Evolutionary conservation across 2,888 invertebrate species (phyloP).

Genomic region (Hirtodrosophila histrioides): DNA sequence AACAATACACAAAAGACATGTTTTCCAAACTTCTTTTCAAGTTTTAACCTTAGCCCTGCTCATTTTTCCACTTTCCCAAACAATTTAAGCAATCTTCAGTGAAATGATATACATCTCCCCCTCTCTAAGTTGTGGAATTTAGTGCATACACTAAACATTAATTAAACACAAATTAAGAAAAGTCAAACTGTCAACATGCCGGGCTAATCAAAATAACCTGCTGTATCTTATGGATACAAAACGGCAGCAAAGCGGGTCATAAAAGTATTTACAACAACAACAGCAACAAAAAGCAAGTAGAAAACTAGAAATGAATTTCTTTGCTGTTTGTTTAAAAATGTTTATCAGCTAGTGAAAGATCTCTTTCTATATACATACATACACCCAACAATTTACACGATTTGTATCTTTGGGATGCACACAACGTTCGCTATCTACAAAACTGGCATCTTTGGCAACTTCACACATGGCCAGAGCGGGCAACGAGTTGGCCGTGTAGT

Average conservation of each 20-base stretch:
- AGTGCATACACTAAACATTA: constrained; percentile 50
- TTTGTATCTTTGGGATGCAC: constrained; percentile 52
- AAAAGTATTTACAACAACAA: constrained; percentile 25
- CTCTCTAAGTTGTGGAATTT: constrained; percentile 43
- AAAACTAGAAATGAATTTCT: constrained; percentile 35
- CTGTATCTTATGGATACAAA: constrained; percentile 58
- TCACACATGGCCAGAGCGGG: constrained; percentile 30
- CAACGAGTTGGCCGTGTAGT: constrained; percentile 16
- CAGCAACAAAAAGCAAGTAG: constrained; percentile 14
- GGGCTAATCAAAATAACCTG: constrained; percentile 68
- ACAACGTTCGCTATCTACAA: constrained; percentile 13
- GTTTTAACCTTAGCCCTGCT: no score
- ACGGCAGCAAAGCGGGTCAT: constrained; percentile 38
- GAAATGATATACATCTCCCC: constrained; percentile 5
- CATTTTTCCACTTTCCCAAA: not conserved
- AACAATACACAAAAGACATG: no score
- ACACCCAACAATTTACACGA: constrained; percentile 32
- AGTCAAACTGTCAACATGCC: constrained; percentile 72
- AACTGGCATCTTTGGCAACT: constrained; percentile 41
- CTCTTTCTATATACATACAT: constrained; percentile 16
- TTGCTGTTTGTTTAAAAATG: constrained; percentile 1
- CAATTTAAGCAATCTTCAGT: no score
- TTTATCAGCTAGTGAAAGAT: constrained; percentile 43
- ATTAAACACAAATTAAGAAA: constrained; percentile 67
- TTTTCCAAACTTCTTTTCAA: not conserved